Evolutionary conservation across 2,888 invertebrate genomes (phyloP).

Genomic region (Leucozona laternaria): DNA sequence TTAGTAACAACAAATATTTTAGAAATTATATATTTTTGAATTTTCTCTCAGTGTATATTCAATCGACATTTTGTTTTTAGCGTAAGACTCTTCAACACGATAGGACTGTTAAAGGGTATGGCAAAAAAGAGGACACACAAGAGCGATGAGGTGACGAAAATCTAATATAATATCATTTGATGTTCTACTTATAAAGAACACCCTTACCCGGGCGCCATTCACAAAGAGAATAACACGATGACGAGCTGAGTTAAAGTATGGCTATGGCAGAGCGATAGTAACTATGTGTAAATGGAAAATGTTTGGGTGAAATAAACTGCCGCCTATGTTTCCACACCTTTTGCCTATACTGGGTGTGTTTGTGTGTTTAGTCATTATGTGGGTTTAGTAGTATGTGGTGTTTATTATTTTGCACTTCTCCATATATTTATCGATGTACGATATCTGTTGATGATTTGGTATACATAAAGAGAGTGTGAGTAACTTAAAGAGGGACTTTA

Average conservation of each 20-base stretch:
- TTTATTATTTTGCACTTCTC: slow-evolving; percentile 14
- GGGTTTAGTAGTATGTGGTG: slow-evolving; percentile 1
- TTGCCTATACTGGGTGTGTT: neutral
- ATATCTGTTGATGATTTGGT: slow-evolving; percentile 58
- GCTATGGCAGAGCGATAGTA: neutral
- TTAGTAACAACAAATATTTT: too few species aligned
- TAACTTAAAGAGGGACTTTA: neutral
- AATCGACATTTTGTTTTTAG: slow-evolving; percentile 20
- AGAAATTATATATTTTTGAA: too few species aligned
- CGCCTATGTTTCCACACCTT: neutral
- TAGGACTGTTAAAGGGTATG: neutral
- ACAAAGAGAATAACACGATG: slow-evolving; percentile 45
- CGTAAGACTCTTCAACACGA: neutral
- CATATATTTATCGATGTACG: slow-evolving; percentile 25
- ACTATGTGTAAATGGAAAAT: slow-evolving; percentile 44
- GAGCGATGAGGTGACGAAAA: slow-evolving; percentile 71
- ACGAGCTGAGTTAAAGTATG: neutral
- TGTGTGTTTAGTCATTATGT: slow-evolving; percentile 38
- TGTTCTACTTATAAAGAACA: slow-evolving; percentile 61
- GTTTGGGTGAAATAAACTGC: slow-evolving; percentile 25
- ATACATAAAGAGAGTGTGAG: slow-evolving; percentile 4
- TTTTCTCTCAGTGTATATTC: slow-evolving; percentile 15
- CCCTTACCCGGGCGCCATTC: slow-evolving; percentile 38
- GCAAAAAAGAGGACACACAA: neutral
- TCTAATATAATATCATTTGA: slow-evolving; percentile 73